phyloP scores from a whole-genome alignment of 1,140 invertebrate species.

The Drosophila pectinifera region DNA sequence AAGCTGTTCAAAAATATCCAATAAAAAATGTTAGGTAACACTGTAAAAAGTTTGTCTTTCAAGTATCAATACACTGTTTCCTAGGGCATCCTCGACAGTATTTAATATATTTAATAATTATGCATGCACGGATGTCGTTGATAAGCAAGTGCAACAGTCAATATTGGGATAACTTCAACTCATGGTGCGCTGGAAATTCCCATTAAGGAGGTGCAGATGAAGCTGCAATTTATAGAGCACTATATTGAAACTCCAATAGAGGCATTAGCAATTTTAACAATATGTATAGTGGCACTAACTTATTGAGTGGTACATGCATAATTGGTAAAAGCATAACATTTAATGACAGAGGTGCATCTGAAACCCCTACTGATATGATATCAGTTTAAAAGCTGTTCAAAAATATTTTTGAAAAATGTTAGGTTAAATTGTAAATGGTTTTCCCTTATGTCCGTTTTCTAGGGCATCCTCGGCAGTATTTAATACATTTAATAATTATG shows the following conservation, averaged over 20 bases:
- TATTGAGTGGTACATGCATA: too few species aligned
- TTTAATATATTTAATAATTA: constrained; percentile 40
- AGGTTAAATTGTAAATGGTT: too few species aligned
- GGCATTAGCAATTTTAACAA: too few species aligned
- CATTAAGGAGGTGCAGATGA: constrained; percentile 45
- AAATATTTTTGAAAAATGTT: too few species aligned
- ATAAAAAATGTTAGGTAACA: too few species aligned
- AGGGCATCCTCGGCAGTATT: too few species aligned
- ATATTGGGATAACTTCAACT: constrained; percentile 32
- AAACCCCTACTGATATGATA: not conserved
- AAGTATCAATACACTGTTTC: too few species aligned
- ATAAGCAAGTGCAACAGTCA: constrained; percentile 65
- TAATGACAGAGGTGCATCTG: not conserved
- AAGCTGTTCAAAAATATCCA: not conserved
- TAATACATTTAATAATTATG: constrained; percentile 43
- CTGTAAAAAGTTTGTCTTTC: too few species aligned
- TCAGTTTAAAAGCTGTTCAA: not conserved
- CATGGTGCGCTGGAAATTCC: constrained; percentile 7
- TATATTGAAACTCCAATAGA: too few species aligned
- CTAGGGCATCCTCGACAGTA: too few species aligned
- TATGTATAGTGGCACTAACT: too few species aligned
- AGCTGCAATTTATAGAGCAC: constrained; percentile 52
- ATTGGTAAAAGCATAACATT: not conserved
- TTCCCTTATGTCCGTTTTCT: too few species aligned
- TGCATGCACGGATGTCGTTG: constrained; percentile 23